Evolutionary conservation across 2,888 invertebrate species (phyloP), one percentile per base, ranked within the genome.

Genomic region (Pristionchus maxplancki): DNA sequence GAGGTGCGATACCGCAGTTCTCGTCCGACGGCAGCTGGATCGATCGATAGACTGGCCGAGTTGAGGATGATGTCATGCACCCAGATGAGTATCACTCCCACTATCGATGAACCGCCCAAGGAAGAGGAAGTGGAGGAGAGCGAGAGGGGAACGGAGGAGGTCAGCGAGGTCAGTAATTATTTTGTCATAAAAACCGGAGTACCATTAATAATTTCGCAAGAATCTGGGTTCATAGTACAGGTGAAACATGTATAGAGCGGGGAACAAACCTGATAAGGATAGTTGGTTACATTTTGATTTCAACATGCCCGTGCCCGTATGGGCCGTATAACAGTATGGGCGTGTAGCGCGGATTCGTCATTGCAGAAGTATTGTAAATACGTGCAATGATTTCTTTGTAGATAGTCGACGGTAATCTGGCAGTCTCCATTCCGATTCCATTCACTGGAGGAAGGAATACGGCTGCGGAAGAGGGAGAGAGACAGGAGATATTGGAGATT

Each of bases 1-100:
- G 78, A 78, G 44, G 78, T 78, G 24, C 78, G 78, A n/a, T 78
- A 78, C 44, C 78, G 78, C 5, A 78, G 78, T 37, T 71, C 71
- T 17, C 78, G 44, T 44, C 48, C n/a, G 24, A 71, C 71, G 37
- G 71, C 71, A 1, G 20, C 9, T 20, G 71, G 44, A 78, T 78
- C 78, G 78, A 48, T 78, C 28, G 78, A 78, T 78, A 40, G 78
- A 78, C n/a, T 78, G 78, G 6, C 24, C 48, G 78, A 78, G 17
- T 44, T 78, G 78, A 44, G 78, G n/a, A 13, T 78, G 44, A 78
- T 78, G 78, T 28, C 37, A 9, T 71, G 44, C 48, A 48, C 40
- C 48, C 44, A 78, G 3, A 78, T 78, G 78, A 44, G 44, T 24
- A 78, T 78, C 9, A 44, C 78, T n/a, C 78, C 78, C 28, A 78